Base-by-base conservation (phyloP, 2,113 vertebrate genomes). In the Cyprinodon tularosa region DNA sequence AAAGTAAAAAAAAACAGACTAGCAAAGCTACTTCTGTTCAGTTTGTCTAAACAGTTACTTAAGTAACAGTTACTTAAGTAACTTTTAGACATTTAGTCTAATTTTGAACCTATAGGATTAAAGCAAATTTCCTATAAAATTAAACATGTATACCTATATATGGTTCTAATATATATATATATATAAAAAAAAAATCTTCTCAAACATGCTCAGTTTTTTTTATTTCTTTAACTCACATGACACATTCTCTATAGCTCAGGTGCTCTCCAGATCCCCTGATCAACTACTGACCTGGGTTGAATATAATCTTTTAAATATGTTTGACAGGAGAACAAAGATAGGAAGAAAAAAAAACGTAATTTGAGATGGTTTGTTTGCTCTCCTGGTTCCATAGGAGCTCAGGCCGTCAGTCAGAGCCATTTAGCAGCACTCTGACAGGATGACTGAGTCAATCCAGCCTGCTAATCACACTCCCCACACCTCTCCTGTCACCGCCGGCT, bases 381-480 rank as follows among this genome's bases (percentile, higher is more conserved):
- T 2, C 68, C 76, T 82, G 81, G 73, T 14, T 73, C 48, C 62
- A 44, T 20, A 45, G 17, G 65, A 50, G 71, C 38, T 62, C 60
- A 44, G 70, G 39, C 20, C 44, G 72, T 69, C 53, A 68, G 61
- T 44, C 67, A 63, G 69, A 48, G 22, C 39, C 14, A 4, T 15
- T 81, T 75, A 74, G 36, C 70, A 82, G 83, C 73, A 59, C 73
- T 50, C 71, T 78, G 84, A 74, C n/a, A 42, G 73, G 65, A 67
- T 53, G 84, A 82, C 71, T 42, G 0, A 60, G 4, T 60, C 40
- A 40, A 22, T 70, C n/a, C 45, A 40, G 47, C 70, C 62, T 47
- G 64, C 61, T 53, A 50, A 83, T 76, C 62, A 40, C 68, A 20
- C 70, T 3, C 13, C 63, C 12, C 71, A 11, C 17, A 47, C 42